Evolutionary conservation across 2,797 vertebrate genomes (phyloP).

Genomic region (Babyrousa celebensis): DNA sequence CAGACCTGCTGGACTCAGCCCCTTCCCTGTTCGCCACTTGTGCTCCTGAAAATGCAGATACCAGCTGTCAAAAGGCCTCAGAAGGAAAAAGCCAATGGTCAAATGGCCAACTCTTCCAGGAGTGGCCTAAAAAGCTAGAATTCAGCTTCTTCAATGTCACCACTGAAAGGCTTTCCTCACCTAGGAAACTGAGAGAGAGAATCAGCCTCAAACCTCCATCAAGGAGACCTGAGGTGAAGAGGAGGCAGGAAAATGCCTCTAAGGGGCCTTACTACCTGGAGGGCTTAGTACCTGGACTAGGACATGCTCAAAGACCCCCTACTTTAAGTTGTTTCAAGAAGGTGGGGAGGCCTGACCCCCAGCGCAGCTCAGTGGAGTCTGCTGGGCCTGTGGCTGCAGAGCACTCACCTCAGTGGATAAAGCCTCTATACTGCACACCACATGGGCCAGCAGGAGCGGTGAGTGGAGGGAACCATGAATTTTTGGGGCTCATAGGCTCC

Average conservation of each 20-base stretch:
- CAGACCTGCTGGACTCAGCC: fast-evolving
- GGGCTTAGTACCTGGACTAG: slow-evolving; percentile 90
- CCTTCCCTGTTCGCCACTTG: background rate
- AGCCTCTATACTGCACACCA: background rate
- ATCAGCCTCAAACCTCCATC: background rate
- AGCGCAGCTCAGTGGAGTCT: background rate
- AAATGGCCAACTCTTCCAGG: slow-evolving; percentile 72
- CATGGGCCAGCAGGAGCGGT: background rate
- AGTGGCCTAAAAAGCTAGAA: slow-evolving; percentile 91
- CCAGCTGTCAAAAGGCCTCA: slow-evolving; percentile 88
- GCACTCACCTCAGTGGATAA: background rate
- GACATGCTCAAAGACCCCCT: slow-evolving; percentile 92
- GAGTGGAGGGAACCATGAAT: background rate
- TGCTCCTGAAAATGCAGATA: background rate
- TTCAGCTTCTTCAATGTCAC: slow-evolving; percentile 92
- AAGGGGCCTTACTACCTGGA: slow-evolving; percentile 61
- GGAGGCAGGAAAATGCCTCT: slow-evolving; percentile 46
- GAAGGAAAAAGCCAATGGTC: slow-evolving; percentile 28
- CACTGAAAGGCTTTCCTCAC: slow-evolving; percentile 89
- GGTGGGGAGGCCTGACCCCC: background rate
- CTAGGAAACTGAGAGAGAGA: slow-evolving; percentile 92
- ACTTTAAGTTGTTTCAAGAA: slow-evolving; percentile 93
- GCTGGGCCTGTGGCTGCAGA: background rate
- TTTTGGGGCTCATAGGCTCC: background rate
- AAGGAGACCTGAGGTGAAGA: slow-evolving; percentile 82